Evolutionary conservation across 1,140 invertebrate genomes (phyloP), one percentile per base, ranked within the genome.

Genomic region (Oedothorax gibbosus): DNA sequence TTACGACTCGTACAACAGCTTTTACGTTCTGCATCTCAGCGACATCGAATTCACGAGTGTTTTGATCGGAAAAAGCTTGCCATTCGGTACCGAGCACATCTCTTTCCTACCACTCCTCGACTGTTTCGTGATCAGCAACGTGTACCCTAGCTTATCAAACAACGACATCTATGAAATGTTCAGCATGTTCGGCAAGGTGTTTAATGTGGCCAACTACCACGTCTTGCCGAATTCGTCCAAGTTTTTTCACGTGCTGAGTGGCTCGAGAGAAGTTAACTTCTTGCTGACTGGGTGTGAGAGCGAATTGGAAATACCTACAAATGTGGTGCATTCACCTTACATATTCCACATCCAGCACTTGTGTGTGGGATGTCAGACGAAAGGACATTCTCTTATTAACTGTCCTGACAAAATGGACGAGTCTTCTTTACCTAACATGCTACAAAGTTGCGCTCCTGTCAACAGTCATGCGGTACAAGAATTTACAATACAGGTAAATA

Each of bases 241-340:
- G 12, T 79, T 79, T 54, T 68, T 51, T 18, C 76, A 79, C 15
- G 50, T 79, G 20, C 54, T 79, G 14, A 68, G 64, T 66, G 64
- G 76, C 11, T 66, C 65, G 54, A 51, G 76, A 8, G 76, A 79
- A 79, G 68, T 79, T 18, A 68, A 8, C 15, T 79, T 79, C 54
- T 50, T 79, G 21, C n/a, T 79, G 15, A 62, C 76, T 10, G 76
- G 62, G 7, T 12, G 8, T 35, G 50, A 66, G n/a, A 56, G 11
- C 11, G 50, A 54, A 3, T 14, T 79, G 7, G 18, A 21, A 7
- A 18, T 79, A 10, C 64, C 76, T 20, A 9, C 12, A 21, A 66
- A 54, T 79, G 62, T 79, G 7, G 21, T 66, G 12, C 50, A 54
- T 56, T 1, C 49, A 3, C 76, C 76, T 21, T 66, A 66, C 56